Conservation (phyloP, 35 echinoderm and acorn worm genomes). For the Diadema setosum region DNA sequence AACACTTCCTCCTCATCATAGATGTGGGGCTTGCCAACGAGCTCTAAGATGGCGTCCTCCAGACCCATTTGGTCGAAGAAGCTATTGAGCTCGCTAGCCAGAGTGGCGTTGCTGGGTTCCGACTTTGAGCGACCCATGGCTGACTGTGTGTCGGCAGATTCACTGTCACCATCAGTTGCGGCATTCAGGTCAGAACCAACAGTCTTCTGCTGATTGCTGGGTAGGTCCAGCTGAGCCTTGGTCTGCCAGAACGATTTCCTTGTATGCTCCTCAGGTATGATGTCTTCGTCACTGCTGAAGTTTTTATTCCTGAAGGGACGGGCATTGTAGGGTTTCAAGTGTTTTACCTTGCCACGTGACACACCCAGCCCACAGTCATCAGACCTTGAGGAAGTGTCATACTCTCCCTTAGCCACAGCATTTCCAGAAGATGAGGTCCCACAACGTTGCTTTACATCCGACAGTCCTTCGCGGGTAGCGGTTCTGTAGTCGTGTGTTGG, state of each 20-base stretch:
- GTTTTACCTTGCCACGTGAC: neutral
- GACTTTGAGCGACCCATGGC: conserved; percentile 35
- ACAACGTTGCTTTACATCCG: neutral
- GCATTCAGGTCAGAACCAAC: neutral
- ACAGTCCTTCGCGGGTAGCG: neutral
- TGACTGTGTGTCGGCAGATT: neutral
- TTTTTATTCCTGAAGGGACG: neutral
- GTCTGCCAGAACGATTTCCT: neutral
- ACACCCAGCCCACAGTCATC: neutral
- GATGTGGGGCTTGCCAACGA: neutral
- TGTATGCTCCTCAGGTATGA: neutral
- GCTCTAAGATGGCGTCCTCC: conserved; percentile 35
- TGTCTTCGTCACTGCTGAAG: conserved; percentile 10
- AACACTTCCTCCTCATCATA: conserved; percentile 67
- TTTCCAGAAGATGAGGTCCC: neutral
- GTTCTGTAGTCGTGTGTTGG: neutral
- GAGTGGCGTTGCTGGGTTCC: conserved; percentile 33
- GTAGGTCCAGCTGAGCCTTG: neutral
- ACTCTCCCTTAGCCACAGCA: neutral
- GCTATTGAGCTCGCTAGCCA: conserved; percentile 42
- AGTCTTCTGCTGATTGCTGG: neutral
- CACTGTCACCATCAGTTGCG: neutral
- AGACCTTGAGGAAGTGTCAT: conserved; percentile 13
- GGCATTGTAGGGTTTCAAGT: neutral
- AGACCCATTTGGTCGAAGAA: conserved; percentile 90